These are phyloP conservation scores for Cyprinus carpio DNA, from an alignment of 2,113 vertebrate species.

Conservation along the genomic window DNA sequence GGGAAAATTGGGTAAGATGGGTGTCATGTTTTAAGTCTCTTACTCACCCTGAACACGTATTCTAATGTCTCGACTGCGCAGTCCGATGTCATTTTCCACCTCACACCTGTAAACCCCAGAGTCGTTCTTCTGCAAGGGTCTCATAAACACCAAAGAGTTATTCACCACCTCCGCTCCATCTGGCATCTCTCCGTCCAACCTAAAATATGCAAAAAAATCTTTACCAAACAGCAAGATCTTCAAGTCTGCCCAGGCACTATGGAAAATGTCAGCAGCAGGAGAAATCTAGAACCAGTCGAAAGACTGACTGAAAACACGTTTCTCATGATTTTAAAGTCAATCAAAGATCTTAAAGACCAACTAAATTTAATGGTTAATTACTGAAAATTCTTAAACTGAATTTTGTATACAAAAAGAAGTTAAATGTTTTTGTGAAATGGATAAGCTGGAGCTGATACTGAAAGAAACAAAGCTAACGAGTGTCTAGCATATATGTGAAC, in stretches of 20 bases:
- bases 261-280: not conserved
- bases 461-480: not conserved
- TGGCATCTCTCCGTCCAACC: conserved; percentile 90
- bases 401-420: not conserved
- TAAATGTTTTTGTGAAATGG: not conserved
- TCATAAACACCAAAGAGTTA: conserved; percentile 88
- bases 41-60: conserved; percentile 91
- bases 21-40: conserved; percentile 39
- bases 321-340: not conserved
- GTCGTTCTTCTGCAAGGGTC: conserved; percentile 89
- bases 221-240: not conserved
- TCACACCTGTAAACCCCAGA: conserved; percentile 93
- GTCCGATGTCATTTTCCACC: conserved; percentile 90
- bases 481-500: not conserved
- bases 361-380: not conserved
- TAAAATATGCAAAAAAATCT: conserved; percentile 60
- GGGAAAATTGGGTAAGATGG: conserved; percentile 8
- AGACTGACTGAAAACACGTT: not conserved
- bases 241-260: not conserved
- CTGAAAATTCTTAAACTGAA: too few relatives aligned
- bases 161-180: conserved; percentile 86
- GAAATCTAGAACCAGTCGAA: not conserved
- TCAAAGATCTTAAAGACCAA: not conserved
- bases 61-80: conserved; percentile 88
- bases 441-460: too few relatives aligned